Percentiles rank a stretch among this genome's conserved stretches.
Evolutionary conservation across 2,888 invertebrate genomes (phyloP).

Genomic region (Agriotes lineatus): DNA sequence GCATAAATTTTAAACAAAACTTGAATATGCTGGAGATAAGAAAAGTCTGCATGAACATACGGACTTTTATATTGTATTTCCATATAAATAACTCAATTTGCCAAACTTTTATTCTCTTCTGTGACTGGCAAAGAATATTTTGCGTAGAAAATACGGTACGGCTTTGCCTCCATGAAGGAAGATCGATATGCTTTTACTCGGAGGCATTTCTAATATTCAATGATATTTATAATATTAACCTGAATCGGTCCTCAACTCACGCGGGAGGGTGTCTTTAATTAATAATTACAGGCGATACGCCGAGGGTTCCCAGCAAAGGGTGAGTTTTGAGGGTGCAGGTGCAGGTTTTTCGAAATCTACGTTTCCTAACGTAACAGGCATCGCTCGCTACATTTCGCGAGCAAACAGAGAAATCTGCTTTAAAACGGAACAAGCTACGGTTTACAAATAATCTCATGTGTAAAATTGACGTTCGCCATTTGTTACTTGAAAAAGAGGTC

Average conservation of each 20-base stretch:
- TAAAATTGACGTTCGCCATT: constrained; percentile 30
- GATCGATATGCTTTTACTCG: constrained; percentile 1
- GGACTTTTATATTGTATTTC: constrained; percentile 31
- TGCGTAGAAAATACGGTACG: background rate
- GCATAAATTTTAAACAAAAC: constrained; percentile 15
- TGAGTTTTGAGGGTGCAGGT: background rate
- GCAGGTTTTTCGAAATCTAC: background rate
- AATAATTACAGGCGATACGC: background rate
- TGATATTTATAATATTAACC: background rate
- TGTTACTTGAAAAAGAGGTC: constrained; percentile 27
- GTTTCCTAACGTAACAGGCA: background rate
- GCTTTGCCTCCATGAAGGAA: background rate
- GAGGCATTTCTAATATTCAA: background rate
- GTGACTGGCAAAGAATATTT: constrained; percentile 25
- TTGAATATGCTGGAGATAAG: constrained; percentile 12
- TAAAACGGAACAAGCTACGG: constrained; percentile 9
- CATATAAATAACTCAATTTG: constrained; percentile 37
- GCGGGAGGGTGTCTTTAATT: background rate
- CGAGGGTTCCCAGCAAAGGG: too few relatives aligned
- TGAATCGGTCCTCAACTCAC: too few relatives aligned
- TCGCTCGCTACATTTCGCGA: background rate
- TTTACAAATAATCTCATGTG: constrained; percentile 34
- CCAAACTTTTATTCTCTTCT: constrained; percentile 30
- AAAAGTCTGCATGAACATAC: constrained; percentile 19
- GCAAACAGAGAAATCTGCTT: constrained; percentile 23